These are phyloP conservation scores for Rhorus exstirpatorius DNA, from an alignment of 2,888 invertebrate species.

Conservation along the genomic window DNA sequence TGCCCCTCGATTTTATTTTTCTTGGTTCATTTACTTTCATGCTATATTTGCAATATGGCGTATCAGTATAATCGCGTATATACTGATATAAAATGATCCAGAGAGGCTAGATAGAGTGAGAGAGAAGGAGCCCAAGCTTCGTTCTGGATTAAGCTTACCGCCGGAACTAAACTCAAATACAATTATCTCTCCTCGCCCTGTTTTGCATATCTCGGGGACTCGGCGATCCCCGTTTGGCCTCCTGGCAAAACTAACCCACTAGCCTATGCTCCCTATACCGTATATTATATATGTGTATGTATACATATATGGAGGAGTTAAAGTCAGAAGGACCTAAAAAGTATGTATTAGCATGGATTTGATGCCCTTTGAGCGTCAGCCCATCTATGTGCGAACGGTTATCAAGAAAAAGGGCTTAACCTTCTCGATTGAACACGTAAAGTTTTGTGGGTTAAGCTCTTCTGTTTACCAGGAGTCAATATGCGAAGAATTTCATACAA, in stretches of 20 bases:
- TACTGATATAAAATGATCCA: neutral
- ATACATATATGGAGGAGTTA: neutral
- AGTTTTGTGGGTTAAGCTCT: neutral
- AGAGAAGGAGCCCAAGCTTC: constrained; percentile 32
- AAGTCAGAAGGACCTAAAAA: neutral
- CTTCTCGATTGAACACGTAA: neutral
- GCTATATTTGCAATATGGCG: constrained; percentile 1
- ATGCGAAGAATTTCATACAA: neutral
- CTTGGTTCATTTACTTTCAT: constrained; percentile 1
- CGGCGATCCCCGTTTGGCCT: constrained; percentile 43
- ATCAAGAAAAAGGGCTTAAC: neutral
- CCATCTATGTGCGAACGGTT: neutral
- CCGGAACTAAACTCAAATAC: constrained; percentile 67
- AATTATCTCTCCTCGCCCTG: constrained; percentile 67
- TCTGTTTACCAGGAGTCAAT: neutral
- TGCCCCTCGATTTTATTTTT: too few relatives aligned
- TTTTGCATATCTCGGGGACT: constrained; percentile 66
- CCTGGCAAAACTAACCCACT: constrained; percentile 30
- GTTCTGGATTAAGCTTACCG: constrained; percentile 64
- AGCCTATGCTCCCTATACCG: constrained; percentile 11
- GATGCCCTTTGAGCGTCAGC: neutral
- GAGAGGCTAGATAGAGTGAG: neutral
- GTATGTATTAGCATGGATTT: neutral
- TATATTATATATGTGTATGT: neutral
- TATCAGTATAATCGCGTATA: neutral